Evolutionary conservation across 2,888 invertebrate species (phyloP), one percentile per base, ranked within the genome.

Genomic region (Cataglyphis altisquamis): DNA sequence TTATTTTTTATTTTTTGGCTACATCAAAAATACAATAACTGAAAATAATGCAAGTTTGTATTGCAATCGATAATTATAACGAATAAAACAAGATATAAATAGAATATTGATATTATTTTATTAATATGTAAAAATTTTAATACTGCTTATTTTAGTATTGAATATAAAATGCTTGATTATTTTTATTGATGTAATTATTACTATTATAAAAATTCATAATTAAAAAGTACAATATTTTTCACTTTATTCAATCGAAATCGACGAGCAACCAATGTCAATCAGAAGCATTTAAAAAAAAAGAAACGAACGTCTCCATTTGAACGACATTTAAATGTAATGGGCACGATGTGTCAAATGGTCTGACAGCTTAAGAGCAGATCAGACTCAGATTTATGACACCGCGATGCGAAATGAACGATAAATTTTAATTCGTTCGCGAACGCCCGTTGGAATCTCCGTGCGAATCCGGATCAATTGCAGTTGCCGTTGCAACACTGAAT

Each of bases 281-380:
- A 72, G 62, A 41, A 25, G 48, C 57, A 39, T 82, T 78, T 82
- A 64, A 67, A 75, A 70, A 21, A 73, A 80, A 73, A 82, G 74
- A 82, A 66, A 72, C 60, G 25, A 72, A 62, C 41, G 82, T 85
- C 77, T 84, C 84, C 66, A 55, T 84, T 82, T 73, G 82, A 84
- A 55, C 78, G 84, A 68, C 66, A 80, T 88, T 87, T 83, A 83
- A 88, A 88, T 74, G 63, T 66, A 84, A 81, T 84, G 66, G 75
- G 83, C 63, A 68, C 73, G 64, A 89, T 90, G 78, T 84, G 84
- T 90, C 90, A 90, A 87, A 85, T 73, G 84, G 80, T 41, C 72
- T 82, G 90, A 89, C 90, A 83, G 87, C 73, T 90, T 88, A 90
- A 90, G 86, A 88, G 87, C 86, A 86, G 84, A 87, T 87, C 86